Base-by-base conservation (phyloP, 2,888 invertebrate species). In the Acrobasis repandana region DNA sequence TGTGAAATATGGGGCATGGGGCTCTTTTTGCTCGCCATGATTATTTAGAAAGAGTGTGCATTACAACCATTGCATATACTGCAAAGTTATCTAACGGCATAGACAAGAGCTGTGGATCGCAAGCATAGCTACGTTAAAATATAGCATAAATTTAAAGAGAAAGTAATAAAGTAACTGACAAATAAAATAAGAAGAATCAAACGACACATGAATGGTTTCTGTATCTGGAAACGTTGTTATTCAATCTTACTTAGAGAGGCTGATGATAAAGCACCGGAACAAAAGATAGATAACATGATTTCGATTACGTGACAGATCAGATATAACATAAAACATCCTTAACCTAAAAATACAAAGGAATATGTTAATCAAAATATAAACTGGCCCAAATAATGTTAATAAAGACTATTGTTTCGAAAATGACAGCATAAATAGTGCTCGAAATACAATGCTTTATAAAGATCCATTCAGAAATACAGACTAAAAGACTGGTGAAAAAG, bases 381-480 rank as follows among this genome's bases (percentile, higher is more conserved):
- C 11, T 43, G 43, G n/a, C 14, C 43, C 9, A 43, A 9, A 54
- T n/a, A 38, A 38, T 20, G 18, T 43, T 16, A 52, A 52, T 16
- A 36, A 36, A 52, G 52, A 16, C 16, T 34, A 52, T 52, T 52
- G 34, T 52, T 52, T 52, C 36, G 52, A 36, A 36, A 34, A 36
- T 10, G 16, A 10, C 36, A 52, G 1, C 16, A 56, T 43, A 46
- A 33, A 38, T 34, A 10, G 9, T 36, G 34, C 6, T 38, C 11
- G 4, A 3, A 34, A 15, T 57, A 15, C 47, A 57, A 43, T 14
- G 43, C 11, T 9, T 43, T 43, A 43, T 43, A 2, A n/a, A 43
- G 43, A 6, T 43, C n/a, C 5, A 9, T 36, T 6, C 36, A 36
- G n/a, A n/a, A n/a, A n/a, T 9, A 36, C 36, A 36, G 36, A 2